Conservation (phyloP, 2,797 vertebrate genomes). For the Mastacembelus armatus region DNA sequence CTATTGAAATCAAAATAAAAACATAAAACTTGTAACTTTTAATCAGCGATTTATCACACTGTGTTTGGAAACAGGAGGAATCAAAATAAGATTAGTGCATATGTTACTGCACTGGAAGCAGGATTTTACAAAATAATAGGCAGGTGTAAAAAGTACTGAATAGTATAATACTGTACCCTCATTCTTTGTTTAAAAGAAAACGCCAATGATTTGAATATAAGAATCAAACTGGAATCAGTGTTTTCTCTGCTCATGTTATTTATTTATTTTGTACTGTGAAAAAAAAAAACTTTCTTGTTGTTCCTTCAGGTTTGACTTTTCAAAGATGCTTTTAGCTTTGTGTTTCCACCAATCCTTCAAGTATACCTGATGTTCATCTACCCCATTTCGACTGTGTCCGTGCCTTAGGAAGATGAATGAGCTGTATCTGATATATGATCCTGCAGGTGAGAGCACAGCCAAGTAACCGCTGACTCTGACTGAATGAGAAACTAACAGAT, state of each 20-base stretch:
- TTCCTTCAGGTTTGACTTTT: slow-evolving; percentile 15
- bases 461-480: slow-evolving; percentile 54
- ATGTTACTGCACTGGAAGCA: too few species aligned
- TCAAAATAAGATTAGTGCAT: not conserved
- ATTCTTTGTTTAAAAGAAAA: not conserved
- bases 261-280: not conserved
- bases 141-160: too few species aligned
- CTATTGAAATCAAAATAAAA: too few species aligned
- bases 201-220: not conserved
- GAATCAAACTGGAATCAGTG: too few species aligned
- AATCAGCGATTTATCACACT: not conserved
- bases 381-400: slow-evolving; percentile 42
- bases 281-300: slow-evolving; percentile 12
- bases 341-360: slow-evolving; percentile 28
- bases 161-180: too few species aligned
- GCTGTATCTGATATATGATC: slow-evolving; percentile 51
- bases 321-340: slow-evolving; percentile 18
- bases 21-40: not conserved
- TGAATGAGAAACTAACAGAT: slow-evolving; percentile 53
- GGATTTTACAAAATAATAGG: not conserved
- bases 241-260: not conserved
- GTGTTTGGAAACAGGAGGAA: not conserved
- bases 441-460: slow-evolving; percentile 49
- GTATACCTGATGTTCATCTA: slow-evolving; percentile 34
- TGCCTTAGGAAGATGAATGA: slow-evolving; percentile 54